Conservation (phyloP, 2,797 vertebrate genomes). For the Crocodylus rhombifer region DNA sequence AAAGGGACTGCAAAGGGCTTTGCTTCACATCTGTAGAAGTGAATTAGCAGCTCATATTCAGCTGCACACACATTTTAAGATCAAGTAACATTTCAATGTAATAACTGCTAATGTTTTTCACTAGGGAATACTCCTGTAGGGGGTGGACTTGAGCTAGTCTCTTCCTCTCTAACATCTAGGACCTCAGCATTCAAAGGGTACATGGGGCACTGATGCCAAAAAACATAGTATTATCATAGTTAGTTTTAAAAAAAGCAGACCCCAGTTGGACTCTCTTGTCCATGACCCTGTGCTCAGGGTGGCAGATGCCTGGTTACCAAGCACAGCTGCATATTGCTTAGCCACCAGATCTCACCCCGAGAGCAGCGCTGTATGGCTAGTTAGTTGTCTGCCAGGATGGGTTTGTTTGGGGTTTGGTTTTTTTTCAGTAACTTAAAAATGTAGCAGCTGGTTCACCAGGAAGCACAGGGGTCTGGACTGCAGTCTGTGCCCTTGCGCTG, state of each 20-base stretch:
- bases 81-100: neutral
- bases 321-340: constrained; percentile 59
- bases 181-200: neutral
- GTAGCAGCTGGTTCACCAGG: neutral
- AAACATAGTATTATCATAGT: constrained; percentile 67
- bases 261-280: constrained; percentile 42
- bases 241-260: constrained; percentile 56
- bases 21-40: neutral
- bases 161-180: neutral
- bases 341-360: constrained; percentile 69
- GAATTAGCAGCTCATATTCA: neutral
- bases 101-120: neutral
- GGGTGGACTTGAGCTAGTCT: neutral
- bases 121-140: neutral
- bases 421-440: neutral
- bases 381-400: neutral
- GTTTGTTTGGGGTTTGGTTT: neutral
- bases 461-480: neutral
- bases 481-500: rapidly evolving
- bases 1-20: neutral
- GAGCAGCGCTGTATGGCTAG: constrained; percentile 59
- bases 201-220: neutral
- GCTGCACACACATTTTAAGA: rapidly evolving
- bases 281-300: neutral
- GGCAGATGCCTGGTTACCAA: constrained; percentile 56